phyloP scores from a whole-genome alignment of 2,888 invertebrate species.

The Isotomurus palustris region DNA sequence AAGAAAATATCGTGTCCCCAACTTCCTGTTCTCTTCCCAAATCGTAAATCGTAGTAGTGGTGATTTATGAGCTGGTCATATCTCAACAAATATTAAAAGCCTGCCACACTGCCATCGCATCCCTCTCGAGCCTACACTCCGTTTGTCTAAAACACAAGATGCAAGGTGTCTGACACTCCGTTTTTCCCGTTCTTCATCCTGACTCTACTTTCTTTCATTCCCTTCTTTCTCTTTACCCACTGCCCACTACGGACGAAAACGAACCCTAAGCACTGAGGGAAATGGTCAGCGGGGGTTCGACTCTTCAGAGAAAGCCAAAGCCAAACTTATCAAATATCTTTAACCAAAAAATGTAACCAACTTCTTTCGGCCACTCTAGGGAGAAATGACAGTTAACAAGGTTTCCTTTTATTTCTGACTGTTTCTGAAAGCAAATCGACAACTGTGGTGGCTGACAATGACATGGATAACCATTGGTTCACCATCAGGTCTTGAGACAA shows the following conservation, averaged over 20 bases:
- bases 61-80: slow-evolving; percentile 41
- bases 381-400: slow-evolving; percentile 9
- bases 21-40: slow-evolving; percentile 15
- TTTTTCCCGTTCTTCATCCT: no score
- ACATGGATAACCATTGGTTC: slow-evolving; percentile 1
- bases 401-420: slow-evolving; percentile 1
- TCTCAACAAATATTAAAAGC: slow-evolving; percentile 39
- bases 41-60: slow-evolving; percentile 30
- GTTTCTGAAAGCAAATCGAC: neutral
- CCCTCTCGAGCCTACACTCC: slow-evolving; percentile 2
- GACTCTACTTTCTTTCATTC: slow-evolving; percentile 13
- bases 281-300: neutral
- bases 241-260: neutral
- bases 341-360: neutral
- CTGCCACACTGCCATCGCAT: slow-evolving; percentile 14
- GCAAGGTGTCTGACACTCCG: slow-evolving; percentile 35
- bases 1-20: slow-evolving; percentile 26
- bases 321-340: slow-evolving; percentile 6
- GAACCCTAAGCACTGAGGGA: neutral
- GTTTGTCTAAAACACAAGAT: slow-evolving; percentile 1
- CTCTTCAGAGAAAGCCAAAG: neutral
- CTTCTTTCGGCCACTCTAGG: neutral
- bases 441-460: slow-evolving; percentile 8
- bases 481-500: slow-evolving; percentile 1
- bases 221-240: neutral